Conservation (phyloP, 2,888 invertebrate species). For the Lymantria monacha region DNA sequence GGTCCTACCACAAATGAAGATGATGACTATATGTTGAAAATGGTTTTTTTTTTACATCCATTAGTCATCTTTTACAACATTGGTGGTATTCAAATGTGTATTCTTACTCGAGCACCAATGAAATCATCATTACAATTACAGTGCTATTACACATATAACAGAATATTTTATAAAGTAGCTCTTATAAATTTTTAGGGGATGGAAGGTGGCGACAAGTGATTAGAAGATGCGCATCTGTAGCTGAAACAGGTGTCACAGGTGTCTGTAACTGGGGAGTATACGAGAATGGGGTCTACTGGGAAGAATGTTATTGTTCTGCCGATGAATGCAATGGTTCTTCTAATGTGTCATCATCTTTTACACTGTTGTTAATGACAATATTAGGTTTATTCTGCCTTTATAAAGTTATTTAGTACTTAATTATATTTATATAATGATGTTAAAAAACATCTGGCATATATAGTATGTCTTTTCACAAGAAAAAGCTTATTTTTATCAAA, state of each 20-base stretch:
- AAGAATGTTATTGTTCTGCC: conserved; percentile 96
- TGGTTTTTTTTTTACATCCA: too few species aligned
- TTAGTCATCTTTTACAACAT: too few species aligned
- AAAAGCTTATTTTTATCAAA: too few species aligned
- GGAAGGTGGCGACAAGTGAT: conserved; percentile 96
- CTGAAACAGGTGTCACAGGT: conserved; percentile 95
- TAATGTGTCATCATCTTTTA: conserved; percentile 41
- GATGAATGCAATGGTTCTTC: conserved; percentile 90
- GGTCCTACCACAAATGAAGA: too few species aligned
- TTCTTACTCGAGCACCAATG: too few species aligned
- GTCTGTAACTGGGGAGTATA: conserved; percentile 98
- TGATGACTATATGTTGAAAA: too few species aligned
- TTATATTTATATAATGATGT: neutral
- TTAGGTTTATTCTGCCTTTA: conserved; percentile 14
- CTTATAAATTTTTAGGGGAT: conserved; percentile 87
- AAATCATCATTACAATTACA: too few species aligned
- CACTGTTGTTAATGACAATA: conserved; percentile 34
- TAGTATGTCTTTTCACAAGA: too few species aligned
- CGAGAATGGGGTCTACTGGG: conserved; percentile 97
- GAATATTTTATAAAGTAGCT: too few species aligned
- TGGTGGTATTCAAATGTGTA: too few species aligned
- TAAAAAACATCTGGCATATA: too few species aligned
- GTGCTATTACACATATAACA: too few species aligned
- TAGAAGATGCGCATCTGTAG: conserved; percentile 93
- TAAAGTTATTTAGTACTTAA: conserved; percentile 18